Conservation (phyloP, 1,140 invertebrate genomes). For the Drosophila paulistorum region DNA sequence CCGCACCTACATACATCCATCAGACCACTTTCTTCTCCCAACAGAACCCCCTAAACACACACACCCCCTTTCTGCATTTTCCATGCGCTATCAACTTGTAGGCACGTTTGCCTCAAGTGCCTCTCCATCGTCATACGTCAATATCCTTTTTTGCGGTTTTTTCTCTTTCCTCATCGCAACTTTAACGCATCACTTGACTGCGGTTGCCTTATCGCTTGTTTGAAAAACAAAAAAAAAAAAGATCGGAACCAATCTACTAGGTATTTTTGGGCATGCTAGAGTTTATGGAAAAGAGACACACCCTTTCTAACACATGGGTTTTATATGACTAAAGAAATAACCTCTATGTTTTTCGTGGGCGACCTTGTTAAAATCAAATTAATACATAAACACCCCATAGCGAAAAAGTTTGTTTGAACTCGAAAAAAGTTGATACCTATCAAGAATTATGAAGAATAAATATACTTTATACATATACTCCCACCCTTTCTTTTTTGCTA, state of each 20-base stretch:
- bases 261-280: not conserved
- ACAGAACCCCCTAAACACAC: slow-evolving; percentile 1
- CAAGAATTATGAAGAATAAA: too few relatives aligned
- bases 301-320: too few relatives aligned
- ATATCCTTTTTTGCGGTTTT: slow-evolving; percentile 69
- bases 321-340: too few relatives aligned
- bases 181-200: slow-evolving; percentile 61
- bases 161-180: slow-evolving; percentile 48
- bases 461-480: not conserved
- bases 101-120: slow-evolving; percentile 43
- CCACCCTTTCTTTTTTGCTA: slow-evolving; percentile 33
- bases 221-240: slow-evolving; percentile 5
- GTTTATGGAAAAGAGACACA: too few relatives aligned
- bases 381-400: too few relatives aligned
- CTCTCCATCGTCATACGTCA: slow-evolving; percentile 68
- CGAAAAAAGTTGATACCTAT: too few relatives aligned
- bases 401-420: too few relatives aligned
- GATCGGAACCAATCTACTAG: not conserved
- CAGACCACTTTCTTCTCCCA: slow-evolving; percentile 17
- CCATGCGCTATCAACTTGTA: slow-evolving; percentile 39
- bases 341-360: too few relatives aligned
- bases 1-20: slow-evolving; percentile 55
- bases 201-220: slow-evolving; percentile 4
- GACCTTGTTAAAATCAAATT: too few relatives aligned
- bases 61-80: not conserved